A percentile compares a stretch with the other conserved stretches of the same genome.
Evolutionary conservation across 2,113 vertebrate species (phyloP).

Genomic region (Coreoperca whiteheadi): DNA sequence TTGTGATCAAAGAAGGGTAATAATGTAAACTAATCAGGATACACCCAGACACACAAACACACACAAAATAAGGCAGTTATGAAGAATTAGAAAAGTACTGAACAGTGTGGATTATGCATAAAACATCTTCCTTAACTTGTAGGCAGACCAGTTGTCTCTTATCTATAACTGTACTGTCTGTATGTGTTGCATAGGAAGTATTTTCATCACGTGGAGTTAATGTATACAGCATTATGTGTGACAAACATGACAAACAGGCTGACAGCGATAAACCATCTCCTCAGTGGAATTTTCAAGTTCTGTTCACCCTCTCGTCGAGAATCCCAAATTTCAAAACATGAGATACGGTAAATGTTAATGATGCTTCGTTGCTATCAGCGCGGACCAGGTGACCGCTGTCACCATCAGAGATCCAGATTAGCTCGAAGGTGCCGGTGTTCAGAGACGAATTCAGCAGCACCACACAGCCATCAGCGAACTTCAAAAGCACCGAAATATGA

Average conservation of each 20-base stretch:
- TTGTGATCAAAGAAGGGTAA: background rate
- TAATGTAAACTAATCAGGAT: background rate
- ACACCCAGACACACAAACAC: background rate
- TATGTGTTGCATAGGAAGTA: background rate
- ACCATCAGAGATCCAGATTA: constrained; percentile 55
- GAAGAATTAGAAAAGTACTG: background rate
- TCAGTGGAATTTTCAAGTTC: background rate
- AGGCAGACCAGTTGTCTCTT: background rate
- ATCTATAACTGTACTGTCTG: background rate
- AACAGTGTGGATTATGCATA: background rate
- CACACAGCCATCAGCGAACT: constrained; percentile 20
- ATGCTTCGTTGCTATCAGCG: constrained; percentile 62
- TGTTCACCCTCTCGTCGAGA: constrained; percentile 1
- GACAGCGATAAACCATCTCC: background rate
- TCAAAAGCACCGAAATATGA: constrained; percentile 52
- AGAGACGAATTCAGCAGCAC: constrained; percentile 44
- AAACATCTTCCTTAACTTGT: background rate
- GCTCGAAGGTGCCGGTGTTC: constrained; percentile 51
- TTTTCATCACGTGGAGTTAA: background rate
- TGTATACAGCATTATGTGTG: background rate
- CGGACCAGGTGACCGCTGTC: constrained; percentile 68
- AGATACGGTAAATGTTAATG: constrained; percentile 44
- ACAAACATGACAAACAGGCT: background rate
- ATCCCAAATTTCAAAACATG: constrained; percentile 3
- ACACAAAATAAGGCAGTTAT: background rate